phyloP scores from a whole-genome alignment of 2,113 vertebrate genomes.

The Corythoichthys haematopterus region DNA sequence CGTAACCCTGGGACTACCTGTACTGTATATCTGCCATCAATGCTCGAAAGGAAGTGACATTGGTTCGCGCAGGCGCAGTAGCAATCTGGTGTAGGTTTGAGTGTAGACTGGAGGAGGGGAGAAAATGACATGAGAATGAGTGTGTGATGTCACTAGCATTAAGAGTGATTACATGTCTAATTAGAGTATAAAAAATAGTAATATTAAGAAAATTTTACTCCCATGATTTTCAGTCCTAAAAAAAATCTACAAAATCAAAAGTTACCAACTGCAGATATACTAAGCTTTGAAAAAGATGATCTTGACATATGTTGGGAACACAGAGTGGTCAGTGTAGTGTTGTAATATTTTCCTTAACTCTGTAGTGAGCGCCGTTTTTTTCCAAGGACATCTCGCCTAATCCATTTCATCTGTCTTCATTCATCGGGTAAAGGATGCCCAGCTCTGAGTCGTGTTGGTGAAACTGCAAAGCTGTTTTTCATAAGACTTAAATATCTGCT shows the following conservation, averaged over 20 bases:
- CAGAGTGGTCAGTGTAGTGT: conserved; percentile 69
- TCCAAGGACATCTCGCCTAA: conserved; percentile 73
- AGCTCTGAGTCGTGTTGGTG: conserved; percentile 47
- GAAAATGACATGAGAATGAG: too few relatives aligned
- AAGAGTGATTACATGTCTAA: not conserved
- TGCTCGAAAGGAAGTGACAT: too few relatives aligned
- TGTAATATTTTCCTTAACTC: conserved; percentile 63
- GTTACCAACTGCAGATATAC: conserved; percentile 8
- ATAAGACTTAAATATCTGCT: conserved; percentile 75
- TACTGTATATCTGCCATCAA: too few relatives aligned
- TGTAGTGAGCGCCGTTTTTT: conserved; percentile 69
- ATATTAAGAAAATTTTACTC: too few relatives aligned
- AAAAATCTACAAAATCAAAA: too few relatives aligned
- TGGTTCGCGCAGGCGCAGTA: too few relatives aligned
- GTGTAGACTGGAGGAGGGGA: too few relatives aligned
- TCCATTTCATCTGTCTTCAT: conserved; percentile 73
- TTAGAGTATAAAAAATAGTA: not conserved
- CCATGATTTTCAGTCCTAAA: too few relatives aligned
- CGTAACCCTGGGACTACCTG: too few relatives aligned
- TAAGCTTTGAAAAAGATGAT: conserved; percentile 29
- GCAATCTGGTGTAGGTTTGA: too few relatives aligned
- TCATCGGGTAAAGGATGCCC: conserved; percentile 70
- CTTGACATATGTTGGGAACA: conserved; percentile 57
- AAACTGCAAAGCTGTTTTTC: conserved; percentile 67
- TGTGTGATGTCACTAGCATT: too few relatives aligned